phyloP scores from a whole-genome alignment of 2,113 vertebrate species.

The Amphilophus citrinellus region DNA sequence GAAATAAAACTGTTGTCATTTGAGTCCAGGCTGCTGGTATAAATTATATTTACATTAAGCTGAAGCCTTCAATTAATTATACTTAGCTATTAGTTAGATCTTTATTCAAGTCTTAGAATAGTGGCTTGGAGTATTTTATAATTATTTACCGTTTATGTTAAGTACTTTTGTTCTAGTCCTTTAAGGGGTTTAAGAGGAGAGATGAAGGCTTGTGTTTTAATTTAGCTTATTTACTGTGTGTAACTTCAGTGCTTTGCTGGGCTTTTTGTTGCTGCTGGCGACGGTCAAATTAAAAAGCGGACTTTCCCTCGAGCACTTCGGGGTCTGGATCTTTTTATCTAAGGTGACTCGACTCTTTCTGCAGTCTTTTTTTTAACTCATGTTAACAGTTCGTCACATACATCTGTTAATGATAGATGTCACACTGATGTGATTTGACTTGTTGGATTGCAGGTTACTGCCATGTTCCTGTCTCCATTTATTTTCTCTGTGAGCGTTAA shows the following conservation, averaged over 20 bases:
- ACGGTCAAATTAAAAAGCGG: constrained; percentile 87
- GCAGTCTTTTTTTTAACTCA: background rate
- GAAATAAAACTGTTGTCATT: background rate
- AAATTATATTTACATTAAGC: background rate
- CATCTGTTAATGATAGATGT: background rate
- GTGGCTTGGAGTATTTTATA: too few species aligned
- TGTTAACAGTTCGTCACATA: background rate
- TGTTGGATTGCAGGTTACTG: constrained; percentile 81
- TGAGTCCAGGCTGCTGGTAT: too few species aligned
- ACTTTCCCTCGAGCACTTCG: constrained; percentile 83
- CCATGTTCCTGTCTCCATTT: constrained; percentile 84
- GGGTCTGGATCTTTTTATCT: constrained; percentile 89
- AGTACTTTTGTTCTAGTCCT: background rate
- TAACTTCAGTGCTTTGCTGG: constrained; percentile 86
- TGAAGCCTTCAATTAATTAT: background rate
- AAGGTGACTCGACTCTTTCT: constrained; percentile 82
- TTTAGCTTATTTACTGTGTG: background rate
- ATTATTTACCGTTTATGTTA: too few species aligned
- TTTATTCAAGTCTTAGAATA: too few species aligned
- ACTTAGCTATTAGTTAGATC: too few species aligned
- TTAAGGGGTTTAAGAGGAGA: background rate
- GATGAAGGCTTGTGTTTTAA: background rate
- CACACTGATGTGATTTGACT: background rate
- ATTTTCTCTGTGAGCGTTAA: constrained; percentile 85
- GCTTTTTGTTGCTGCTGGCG: constrained; percentile 89